Conservation (phyloP, 2,797 vertebrate genomes). For the Chaenodraco wilsoni region DNA sequence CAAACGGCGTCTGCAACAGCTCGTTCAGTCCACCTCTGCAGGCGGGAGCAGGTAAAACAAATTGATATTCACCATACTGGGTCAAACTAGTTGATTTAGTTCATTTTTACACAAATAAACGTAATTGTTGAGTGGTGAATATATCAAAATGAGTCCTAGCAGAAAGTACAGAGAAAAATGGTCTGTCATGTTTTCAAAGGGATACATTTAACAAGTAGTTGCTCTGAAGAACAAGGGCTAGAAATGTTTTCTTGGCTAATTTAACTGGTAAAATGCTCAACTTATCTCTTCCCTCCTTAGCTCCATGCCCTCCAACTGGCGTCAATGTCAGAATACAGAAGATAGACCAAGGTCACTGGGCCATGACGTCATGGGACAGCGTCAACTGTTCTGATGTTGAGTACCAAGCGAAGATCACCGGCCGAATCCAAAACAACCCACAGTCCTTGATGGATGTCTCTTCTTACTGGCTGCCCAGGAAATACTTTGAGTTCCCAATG, state of each 20-base stretch:
- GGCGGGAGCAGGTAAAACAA: conserved; percentile 79
- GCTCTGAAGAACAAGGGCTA: background rate
- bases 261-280: background rate
- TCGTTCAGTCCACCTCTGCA: conserved; percentile 60
- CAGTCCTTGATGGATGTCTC: conserved; percentile 62
- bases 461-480: conserved; percentile 79
- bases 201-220: background rate
- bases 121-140: background rate
- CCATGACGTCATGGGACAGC: conserved; percentile 73
- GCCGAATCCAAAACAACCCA: conserved; percentile 68
- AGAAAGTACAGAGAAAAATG: background rate
- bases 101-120: background rate
- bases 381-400: conserved; percentile 73
- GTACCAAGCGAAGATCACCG: conserved; percentile 73
- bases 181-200: background rate
- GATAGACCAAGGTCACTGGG: conserved; percentile 62
- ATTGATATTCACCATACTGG: background rate
- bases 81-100: background rate
- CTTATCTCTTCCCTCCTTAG: conserved; percentile 41
- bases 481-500: conserved; percentile 82
- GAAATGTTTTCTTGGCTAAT: background rate
- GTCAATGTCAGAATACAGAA: conserved; percentile 58
- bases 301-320: conserved; percentile 68
- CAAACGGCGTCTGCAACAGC: conserved; percentile 80
- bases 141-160: background rate